Base-by-base conservation (phyloP, 2,888 invertebrate species). In the Beris morrisii region DNA sequence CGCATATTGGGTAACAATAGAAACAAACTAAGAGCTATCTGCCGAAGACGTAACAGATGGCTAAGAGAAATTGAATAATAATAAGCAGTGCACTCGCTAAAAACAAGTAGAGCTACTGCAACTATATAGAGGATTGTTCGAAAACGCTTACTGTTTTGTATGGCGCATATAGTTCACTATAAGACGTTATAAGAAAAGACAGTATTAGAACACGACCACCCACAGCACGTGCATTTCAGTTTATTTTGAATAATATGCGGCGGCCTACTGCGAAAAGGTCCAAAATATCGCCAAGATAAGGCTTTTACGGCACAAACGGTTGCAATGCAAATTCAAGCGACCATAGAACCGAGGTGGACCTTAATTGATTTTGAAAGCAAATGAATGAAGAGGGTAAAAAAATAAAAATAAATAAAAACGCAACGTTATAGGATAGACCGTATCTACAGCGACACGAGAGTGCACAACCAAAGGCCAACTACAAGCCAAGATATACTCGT, bases 1-100 rank as follows among this genome's bases (percentile, higher is more conserved):
- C 50, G 50, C 32, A 13, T 59, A 59, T 59, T 59, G 32, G 59
- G 59, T 59, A 59, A 59, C 59, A 59, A 59, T 59, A 59, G 59
- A 50, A 59, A 31, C 50, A 13, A 50, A 32, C 38, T 30, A 4
- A 13, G 48, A 22, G 32, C 48, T 50, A 48, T 28, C 59, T 32
- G 32, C 15, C 32, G 50, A 59, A 59, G 46, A 59, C 59, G 32
- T 48, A 59, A 58, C 44, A 56, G 56, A 30, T 48, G 59, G 59
- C 28, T 48, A 15, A 13, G 46, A 30, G 32, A 59, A 59, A 59
- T 59, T 50, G 59, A 59, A 50, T 59, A 59, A 48, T 32, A 59
- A 59, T 59, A 30, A 50, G 22, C 22, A 22, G 50, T 48, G 32
- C 30, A 44, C 46, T 52, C 13, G 38, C 38, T 38, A 38, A 38